phyloP scores from a whole-genome alignment of 2,888 invertebrate genomes.

The Tenthredo livida region DNA sequence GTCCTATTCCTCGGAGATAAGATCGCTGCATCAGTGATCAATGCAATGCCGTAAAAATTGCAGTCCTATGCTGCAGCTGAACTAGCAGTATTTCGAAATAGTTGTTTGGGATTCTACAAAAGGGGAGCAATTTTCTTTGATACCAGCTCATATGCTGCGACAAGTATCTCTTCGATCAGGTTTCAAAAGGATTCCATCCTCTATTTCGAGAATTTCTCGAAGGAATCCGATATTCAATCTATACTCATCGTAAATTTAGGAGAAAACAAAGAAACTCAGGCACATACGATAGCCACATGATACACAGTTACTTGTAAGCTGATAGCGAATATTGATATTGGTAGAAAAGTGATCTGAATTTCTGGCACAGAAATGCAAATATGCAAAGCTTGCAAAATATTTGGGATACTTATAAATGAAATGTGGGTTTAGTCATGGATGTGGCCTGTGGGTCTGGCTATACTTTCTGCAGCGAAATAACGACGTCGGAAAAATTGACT shows the following conservation, averaged over 20 bases:
- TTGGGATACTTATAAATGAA: conserved; percentile 7
- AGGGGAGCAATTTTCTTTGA: not conserved
- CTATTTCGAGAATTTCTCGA: not conserved
- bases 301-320: not conserved
- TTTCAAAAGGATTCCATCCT: not conserved
- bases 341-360: not conserved
- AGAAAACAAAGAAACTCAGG: not conserved
- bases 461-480: conserved; percentile 10
- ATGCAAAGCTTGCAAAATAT: not conserved
- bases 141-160: not conserved
- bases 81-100: not conserved
- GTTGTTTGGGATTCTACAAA: not conserved
- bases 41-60: not conserved
- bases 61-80: not conserved
- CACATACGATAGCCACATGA: not conserved
- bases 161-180: not conserved
- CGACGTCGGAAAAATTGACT: conserved; percentile 11
- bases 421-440: not conserved
- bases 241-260: not conserved
- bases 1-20: not conserved
- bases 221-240: not conserved
- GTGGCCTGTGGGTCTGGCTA: not conserved
- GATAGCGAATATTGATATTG: not conserved
- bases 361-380: not conserved
- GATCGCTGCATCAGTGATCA: not conserved